Base-by-base conservation (phyloP, 2,797 vertebrate genomes). In the Onychomys leucogaster region DNA sequence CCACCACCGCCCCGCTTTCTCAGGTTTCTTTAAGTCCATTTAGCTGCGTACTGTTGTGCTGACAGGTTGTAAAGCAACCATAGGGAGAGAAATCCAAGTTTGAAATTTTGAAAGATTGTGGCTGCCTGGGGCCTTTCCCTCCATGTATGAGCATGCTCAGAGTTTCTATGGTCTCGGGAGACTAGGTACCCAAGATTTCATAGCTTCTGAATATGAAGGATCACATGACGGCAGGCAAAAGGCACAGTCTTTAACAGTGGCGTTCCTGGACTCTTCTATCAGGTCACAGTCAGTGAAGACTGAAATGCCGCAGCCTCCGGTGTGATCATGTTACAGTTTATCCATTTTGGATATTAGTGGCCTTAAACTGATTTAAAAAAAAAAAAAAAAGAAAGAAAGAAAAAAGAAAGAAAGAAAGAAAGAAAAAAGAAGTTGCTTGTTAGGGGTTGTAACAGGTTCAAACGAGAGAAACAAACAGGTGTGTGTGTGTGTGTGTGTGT, bases 11-110 rank as follows among this genome's bases (percentile, higher is more conserved):
- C 49, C 2, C 2, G 49, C 49, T 52, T 52, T 52, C 49, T 52
- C 81, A 98, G 52, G 6, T 95, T 99, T 95, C 98, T 96, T 98
- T 98, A 46, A 99, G 91, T 59, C 89, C 85, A 95, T 99, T 99
- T 96, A 99, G 96, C 89, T 98, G 98, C 94, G 92, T 97, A 4
- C 98, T 98, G 2, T 98, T 27, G 6, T 97, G 98, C 98, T 99
- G 94, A 23, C 46, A 71, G 12, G 0, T n/a, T 76, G 23, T 84
- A 67, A 78, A 41, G 14, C 63, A 94, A 91, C 90, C 37, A 49
- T 34, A 88, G 69, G 27, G 89, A 91, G 65, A 69, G 65, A 80
- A 71, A 77, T 55, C 59, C n/a, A 92, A 61, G 25, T 55, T 90
- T 85, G 69, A 73, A 11, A 41, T 84, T 59, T 25, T 80, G 78